Evolutionary conservation across 2,888 invertebrate species (phyloP).

Genomic region (Germaria angustata): DNA sequence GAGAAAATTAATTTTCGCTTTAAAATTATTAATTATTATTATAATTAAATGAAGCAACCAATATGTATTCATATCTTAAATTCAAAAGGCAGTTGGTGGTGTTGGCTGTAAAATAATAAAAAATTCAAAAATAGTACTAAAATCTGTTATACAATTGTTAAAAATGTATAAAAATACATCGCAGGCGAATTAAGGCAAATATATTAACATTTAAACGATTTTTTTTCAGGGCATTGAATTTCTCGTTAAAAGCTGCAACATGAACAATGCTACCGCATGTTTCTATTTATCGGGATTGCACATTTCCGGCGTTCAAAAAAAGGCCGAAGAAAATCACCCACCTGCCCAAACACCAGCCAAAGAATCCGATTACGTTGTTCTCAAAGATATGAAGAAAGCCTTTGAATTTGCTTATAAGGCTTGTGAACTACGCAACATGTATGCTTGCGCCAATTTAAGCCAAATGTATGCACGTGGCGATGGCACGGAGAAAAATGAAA

Average conservation of each 20-base stretch:
- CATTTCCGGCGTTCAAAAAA: constrained; percentile 86
- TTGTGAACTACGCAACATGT: constrained; percentile 91
- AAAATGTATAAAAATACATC: too few relatives aligned
- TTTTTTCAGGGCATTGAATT: constrained; percentile 82
- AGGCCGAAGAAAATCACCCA: constrained; percentile 76
- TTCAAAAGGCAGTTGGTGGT: too few relatives aligned
- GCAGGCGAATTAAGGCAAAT: too few relatives aligned
- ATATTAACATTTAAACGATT: background rate
- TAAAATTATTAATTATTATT: too few relatives aligned
- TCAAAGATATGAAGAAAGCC: constrained; percentile 88
- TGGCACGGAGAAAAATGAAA: constrained; percentile 87
- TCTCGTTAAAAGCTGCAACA: constrained; percentile 83
- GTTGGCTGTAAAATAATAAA: too few relatives aligned
- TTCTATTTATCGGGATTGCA: constrained; percentile 90
- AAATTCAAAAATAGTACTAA: too few relatives aligned
- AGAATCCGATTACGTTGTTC: constrained; percentile 81
- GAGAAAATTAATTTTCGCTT: too few relatives aligned
- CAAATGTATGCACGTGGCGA: constrained; percentile 93
- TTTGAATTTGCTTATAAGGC: constrained; percentile 88
- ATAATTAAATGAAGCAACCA: too few relatives aligned
- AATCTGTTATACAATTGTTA: too few relatives aligned
- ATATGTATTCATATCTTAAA: too few relatives aligned
- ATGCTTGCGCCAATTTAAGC: constrained; percentile 94
- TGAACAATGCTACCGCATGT: constrained; percentile 86
- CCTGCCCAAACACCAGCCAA: constrained; percentile 62